A percentile compares a stretch with the other conserved stretches of the same genome.
Evolutionary conservation across 2,797 vertebrate genomes (phyloP).

Genomic region (Dermochelys coriacea): DNA sequence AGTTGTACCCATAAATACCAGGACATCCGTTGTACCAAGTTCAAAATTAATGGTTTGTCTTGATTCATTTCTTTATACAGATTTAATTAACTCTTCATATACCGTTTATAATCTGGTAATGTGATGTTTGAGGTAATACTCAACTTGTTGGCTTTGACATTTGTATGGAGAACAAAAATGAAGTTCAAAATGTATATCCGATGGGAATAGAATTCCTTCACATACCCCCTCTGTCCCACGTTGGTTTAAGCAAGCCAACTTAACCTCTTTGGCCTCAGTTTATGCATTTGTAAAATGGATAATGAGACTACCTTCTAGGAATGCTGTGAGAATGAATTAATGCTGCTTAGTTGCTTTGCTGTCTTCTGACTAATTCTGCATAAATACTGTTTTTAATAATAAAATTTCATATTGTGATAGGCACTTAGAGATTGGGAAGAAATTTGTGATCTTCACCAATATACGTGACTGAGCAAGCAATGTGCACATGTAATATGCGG

Average conservation of each 20-base stretch:
- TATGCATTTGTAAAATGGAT: neutral
- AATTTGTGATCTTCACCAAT: too few relatives aligned
- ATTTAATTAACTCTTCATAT: neutral
- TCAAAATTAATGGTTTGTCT: conserved; percentile 17
- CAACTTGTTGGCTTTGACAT: neutral
- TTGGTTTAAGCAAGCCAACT: neutral
- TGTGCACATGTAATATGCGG: neutral
- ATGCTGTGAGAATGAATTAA: neutral
- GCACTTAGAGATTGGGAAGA: neutral
- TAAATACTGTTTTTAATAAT: neutral
- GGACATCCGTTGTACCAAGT: neutral
- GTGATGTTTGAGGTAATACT: neutral
- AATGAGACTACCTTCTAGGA: neutral
- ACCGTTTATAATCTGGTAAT: rapidly evolving
- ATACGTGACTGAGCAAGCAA: neutral
- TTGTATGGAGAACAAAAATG: neutral
- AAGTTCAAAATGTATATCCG: neutral
- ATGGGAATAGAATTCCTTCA: rapidly evolving
- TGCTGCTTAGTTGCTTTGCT: neutral
- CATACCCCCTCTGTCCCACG: neutral
- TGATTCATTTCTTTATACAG: neutral
- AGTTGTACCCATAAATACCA: conserved; percentile 10
- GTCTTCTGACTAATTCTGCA: neutral
- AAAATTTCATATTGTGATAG: neutral
- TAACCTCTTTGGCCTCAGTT: neutral